Base-by-base conservation (phyloP, 2,113 vertebrate genomes). In the Arvicanthis niloticus region DNA sequence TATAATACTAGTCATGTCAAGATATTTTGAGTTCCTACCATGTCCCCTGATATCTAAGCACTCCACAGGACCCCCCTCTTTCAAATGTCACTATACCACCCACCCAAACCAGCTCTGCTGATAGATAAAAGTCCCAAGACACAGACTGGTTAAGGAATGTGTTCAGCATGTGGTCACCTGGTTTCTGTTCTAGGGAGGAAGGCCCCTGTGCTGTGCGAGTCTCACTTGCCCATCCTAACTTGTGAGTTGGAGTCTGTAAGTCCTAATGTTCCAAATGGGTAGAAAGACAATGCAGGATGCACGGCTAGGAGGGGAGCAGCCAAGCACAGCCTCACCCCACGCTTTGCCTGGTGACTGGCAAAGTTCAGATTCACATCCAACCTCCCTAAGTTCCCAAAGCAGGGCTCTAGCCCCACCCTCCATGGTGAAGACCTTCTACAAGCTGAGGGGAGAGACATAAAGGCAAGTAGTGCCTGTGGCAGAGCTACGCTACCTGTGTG, bases 11-110 rank as follows among this genome's bases (percentile, higher is more conserved):
- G 13, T 21, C 3, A 3, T 7, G 8, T 4, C 26, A 37, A n/a
- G 37, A 48, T 56, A 31, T 24, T 75, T 45, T 56, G 80, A 88
- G 82, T 76, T 24, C 51, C 58, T 11, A 2, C 75, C 8, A 1
- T 0, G 4, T 37, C 9, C 65, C 48, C 48, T 5, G 24, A 22
- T 31, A 24, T n/a, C 77, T 34, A 7, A 51, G 81, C 48, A 4
- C 40, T 17, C 21, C 13, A 2, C 16, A 0, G 84, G 31, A 45
- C 24, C n/a, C 24, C 8, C 4, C n/a, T 15, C 7, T 26, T 5
- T 53, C 40, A 31, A 73, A 40, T 11, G 0, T 37, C n/a, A 3
- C 42, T 29, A 0, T 1, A 80, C 19, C 22, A 62, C 26, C 19
- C 22, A 62, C 26, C 67, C 88, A 34, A 24, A 12, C 6, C 3